These are phyloP conservation scores for Phocoena sinus DNA, from an alignment of 2,113 vertebrate species.

Conservation along the genomic window DNA sequence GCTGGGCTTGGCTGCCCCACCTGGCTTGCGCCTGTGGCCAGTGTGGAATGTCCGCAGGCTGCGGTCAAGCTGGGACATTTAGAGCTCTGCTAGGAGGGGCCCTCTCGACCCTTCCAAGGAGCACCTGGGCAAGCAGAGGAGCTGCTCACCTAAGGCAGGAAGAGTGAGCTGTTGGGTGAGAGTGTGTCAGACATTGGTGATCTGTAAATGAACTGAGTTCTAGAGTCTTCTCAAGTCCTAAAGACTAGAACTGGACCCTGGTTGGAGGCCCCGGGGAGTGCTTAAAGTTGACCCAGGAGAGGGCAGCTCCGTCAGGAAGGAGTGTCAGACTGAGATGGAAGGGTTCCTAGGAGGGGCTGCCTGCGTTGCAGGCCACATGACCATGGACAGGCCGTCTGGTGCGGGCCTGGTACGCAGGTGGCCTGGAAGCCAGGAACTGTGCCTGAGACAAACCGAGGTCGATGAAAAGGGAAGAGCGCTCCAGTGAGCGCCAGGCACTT, in stretches of 20 bases:
- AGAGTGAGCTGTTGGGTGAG: neutral
- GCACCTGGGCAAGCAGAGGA: neutral
- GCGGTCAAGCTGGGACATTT: neutral
- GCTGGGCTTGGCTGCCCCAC: neutral
- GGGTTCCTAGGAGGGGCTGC: neutral
- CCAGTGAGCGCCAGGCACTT: fast-evolving
- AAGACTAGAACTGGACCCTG: neutral
- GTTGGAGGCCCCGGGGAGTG: neutral
- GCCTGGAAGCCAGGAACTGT: neutral
- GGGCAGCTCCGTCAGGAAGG: neutral
- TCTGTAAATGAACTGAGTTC: neutral
- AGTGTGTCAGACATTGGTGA: neutral
- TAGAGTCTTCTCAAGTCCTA: neutral
- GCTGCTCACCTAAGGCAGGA: neutral
- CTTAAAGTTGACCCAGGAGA: neutral
- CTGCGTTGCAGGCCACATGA: neutral
- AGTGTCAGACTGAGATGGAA: neutral
- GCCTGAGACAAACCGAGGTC: neutral
- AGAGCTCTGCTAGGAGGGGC: neutral
- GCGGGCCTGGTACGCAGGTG: neutral
- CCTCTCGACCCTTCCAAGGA: neutral
- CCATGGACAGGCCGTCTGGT: neutral
- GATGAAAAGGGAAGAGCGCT: neutral
- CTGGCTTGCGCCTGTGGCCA: neutral
- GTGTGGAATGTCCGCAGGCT: fast-evolving